Base-by-base conservation (phyloP, 2,888 invertebrate species). In the Podabrus alpinus region DNA sequence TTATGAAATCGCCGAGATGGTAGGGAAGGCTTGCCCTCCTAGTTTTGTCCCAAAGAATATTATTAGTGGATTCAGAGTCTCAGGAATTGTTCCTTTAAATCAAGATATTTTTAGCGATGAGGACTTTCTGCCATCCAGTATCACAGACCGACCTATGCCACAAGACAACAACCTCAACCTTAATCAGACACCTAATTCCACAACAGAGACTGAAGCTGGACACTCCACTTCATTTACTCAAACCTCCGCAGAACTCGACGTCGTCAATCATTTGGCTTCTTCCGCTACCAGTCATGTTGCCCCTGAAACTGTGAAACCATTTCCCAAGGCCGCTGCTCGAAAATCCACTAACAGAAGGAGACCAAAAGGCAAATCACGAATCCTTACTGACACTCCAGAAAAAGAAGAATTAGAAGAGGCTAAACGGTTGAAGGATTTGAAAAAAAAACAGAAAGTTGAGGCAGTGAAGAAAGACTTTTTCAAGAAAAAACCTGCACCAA, bases 1-100 rank as follows among this genome's bases (percentile, higher is more conserved):
- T 62, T 85, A 85, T 78, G 83, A 86, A 72, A 80, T 86, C 75
- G 78, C 83, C 62, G 73, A 67, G n/a, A 71, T 82, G 72, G 77
- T 79, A 16, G 80, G 76, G 19, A 71, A 73, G 61, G 79, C 83
- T n/a, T 79, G 80, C 62, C 81, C 80, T 64, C 67, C 74, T 29
- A 79, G 82, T 25, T 79, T 82, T 69, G 80, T 78, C 25, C 80
- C 81, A 62, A 74, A 21, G 19, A 83, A 82, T 67, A 83, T 84
- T 11, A 61, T 72, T 17, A 67, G 74, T 16, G 82, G 83, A n/a
- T 84, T 83, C 75, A 15, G 64, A 29, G 75, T 70, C 19, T 71
- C 79, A 10, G 83, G 82, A 4, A 75, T 82, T 66, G 74, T 15
- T 19, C 81, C 82, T 1, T 60, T 71, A 67, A 68, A 76, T 71